Conservation (phyloP, 2,888 invertebrate genomes). For the Drosophila gaucha region DNA sequence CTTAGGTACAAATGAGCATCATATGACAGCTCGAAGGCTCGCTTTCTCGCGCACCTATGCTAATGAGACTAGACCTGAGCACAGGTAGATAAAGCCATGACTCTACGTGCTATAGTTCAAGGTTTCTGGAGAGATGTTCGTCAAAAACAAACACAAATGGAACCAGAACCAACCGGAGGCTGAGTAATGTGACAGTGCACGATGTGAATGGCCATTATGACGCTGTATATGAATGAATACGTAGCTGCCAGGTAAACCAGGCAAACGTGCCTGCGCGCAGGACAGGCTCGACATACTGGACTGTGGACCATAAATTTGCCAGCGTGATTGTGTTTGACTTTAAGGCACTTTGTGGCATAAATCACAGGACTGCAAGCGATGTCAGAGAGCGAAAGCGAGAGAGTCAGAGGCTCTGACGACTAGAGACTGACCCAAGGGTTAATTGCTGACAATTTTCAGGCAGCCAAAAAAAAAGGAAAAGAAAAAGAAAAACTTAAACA, state of each 20-base stretch:
- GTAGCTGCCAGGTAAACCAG: constrained; percentile 15
- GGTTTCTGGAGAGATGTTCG: constrained; percentile 13
- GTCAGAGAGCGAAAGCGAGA: constrained; percentile 21
- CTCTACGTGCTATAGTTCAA: constrained; percentile 1
- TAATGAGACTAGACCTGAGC: constrained; percentile 18
- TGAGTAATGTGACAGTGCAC: constrained; percentile 51
- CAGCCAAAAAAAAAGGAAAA: constrained; percentile 15
- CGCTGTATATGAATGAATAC: constrained; percentile 49
- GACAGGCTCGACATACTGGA: constrained; percentile 5
- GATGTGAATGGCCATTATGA: constrained; percentile 47
- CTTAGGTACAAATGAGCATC: constrained; percentile 3
- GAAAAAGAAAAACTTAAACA: constrained; percentile 15
- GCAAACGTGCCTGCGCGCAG: constrained; percentile 35
- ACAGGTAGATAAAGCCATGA: constrained; percentile 31
- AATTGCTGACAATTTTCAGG: constrained; percentile 75
- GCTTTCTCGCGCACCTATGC: constrained; percentile 25
- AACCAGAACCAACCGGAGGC: constrained; percentile 37
- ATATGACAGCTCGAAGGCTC: not conserved
- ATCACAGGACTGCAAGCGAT: constrained; percentile 63
- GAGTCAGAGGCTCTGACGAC: constrained; percentile 4
- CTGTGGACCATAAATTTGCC: constrained; percentile 53
- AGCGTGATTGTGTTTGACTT: constrained; percentile 73
- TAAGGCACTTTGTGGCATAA: constrained; percentile 70
- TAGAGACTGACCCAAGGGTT: constrained; percentile 67
- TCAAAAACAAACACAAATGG: constrained; percentile 41